A percentile compares a stretch with the other conserved stretches of the same genome.
Evolutionary conservation across 1,140 invertebrate species (phyloP).

Genomic region (Batillaria attramentaria): DNA sequence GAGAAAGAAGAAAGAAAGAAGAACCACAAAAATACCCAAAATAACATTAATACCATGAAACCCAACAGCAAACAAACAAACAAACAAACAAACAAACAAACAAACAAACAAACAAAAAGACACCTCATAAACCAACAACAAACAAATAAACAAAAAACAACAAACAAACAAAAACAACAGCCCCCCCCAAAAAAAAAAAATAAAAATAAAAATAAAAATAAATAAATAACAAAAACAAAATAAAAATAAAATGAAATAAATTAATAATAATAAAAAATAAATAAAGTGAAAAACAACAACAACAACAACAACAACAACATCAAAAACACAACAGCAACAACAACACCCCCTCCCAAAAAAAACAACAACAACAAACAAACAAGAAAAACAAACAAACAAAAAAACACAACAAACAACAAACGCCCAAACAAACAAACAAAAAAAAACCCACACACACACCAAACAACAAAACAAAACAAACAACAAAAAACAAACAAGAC

Average conservation of each 20-base stretch:
- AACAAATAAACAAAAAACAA: too few relatives aligned
- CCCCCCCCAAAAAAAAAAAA: background rate
- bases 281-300: background rate
- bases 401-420: background rate
- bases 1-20: background rate
- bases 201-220: background rate
- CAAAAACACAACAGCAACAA: too few relatives aligned
- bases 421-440: too few relatives aligned
- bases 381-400: background rate
- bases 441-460: background rate
- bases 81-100: background rate
- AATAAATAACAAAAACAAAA: too few relatives aligned
- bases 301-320: too few relatives aligned
- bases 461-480: background rate
- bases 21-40: background rate
- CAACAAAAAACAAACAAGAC: background rate
- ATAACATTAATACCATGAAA: background rate
- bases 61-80: background rate
- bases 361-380: too few relatives aligned
- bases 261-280: background rate
- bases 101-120: too few relatives aligned
- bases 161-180: background rate
- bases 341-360: too few relatives aligned
- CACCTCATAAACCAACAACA: too few relatives aligned
- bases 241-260: background rate